A percentile compares a stretch with the other conserved stretches of the same genome.
These are phyloP conservation scores for Discoglossus pictus DNA, from an alignment of 2,797 vertebrate genomes.

Conservation along the genomic window DNA sequence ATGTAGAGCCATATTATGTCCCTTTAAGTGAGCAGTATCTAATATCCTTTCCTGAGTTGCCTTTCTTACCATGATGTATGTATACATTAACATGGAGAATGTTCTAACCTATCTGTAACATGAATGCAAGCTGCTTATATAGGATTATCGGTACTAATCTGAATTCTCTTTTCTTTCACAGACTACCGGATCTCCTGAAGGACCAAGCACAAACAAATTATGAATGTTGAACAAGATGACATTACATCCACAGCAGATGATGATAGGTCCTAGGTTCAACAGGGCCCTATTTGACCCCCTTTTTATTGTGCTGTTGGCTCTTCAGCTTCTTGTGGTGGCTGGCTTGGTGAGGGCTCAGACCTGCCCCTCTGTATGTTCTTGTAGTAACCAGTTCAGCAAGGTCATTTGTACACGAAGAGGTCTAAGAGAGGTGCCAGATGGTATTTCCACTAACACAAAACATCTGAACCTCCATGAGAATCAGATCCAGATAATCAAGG, in stretches of 20 bases:
- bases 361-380: slow-evolving; percentile 97
- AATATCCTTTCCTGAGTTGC: too few species aligned
- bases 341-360: slow-evolving; percentile 97
- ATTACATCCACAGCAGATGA: slow-evolving; percentile 99
- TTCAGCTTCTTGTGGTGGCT: slow-evolving; percentile 97
- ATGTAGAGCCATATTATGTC: too few species aligned
- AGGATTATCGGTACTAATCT: too few species aligned
- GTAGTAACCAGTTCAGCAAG: slow-evolving; percentile 99
- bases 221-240: slow-evolving; percentile 99
- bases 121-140: too few species aligned
- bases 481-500: slow-evolving; percentile 97
- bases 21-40: too few species aligned
- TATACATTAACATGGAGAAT: too few species aligned
- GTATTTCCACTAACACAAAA: slow-evolving; percentile 97
- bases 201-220: slow-evolving; percentile 96
- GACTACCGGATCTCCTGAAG: slow-evolving; percentile 75
- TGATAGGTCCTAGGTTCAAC: slow-evolving; percentile 99
- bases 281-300: slow-evolving; percentile 99
- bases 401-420: slow-evolving; percentile 97
- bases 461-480: slow-evolving; percentile 98
- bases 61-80: too few species aligned
- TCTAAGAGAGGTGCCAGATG: slow-evolving; percentile 94
- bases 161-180: slow-evolving; percentile 62
- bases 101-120: too few species aligned
- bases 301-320: slow-evolving; percentile 97